Evolutionary conservation across 2,113 vertebrate genomes (phyloP), one percentile per base, ranked within the genome.

Genomic region (Bubo bubo): DNA sequence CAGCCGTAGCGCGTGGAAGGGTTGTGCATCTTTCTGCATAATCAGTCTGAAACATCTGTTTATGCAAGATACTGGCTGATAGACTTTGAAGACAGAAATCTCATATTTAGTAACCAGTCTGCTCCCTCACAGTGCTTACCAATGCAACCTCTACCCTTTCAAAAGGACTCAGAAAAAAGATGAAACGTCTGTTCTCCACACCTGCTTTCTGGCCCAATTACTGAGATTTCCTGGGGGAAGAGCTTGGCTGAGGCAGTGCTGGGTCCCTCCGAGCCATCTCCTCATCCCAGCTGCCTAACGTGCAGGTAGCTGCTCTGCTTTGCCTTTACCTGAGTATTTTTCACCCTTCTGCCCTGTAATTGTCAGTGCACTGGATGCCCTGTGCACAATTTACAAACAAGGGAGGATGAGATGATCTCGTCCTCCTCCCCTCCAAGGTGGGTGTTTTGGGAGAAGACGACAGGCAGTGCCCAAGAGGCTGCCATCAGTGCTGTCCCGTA

Each of bases 241-340:
- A 37, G 7, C 55, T 70, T 3, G 12, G 27, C 71, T 39, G 47
- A 70, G 45, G 27, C 32, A 79, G 26, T 1, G 3, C 20, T 35
- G 45, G n/a, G 45, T 35, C 10, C 14, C 10, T 16, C 20, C 3
- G 6, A 24, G 63, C 30, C 24, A 5, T 15, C 62, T n/a, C 35
- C 28, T 47, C 56, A n/a, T 8, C 14, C 43, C 53, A 24, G 20
- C 30, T 37, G 32, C 73, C 32, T 12, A 8, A 12, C 56, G 12
- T 0, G 1, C 9, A 6, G 34, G 34, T 1, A 26, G 11, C 74
- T 15, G 22, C 74, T 79, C 47, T 2, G 2, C 47, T 62, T 34
- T 52, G 55, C 34, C 55, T 79, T 43, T 30, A 34, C 11, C 9
- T 14, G 20, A 13, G 26, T 18, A 12, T 16, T 28, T 39, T 55